These are phyloP conservation scores for Formicarius rufipectus DNA, from an alignment of 2,113 vertebrate genomes.

Conservation along the genomic window DNA sequence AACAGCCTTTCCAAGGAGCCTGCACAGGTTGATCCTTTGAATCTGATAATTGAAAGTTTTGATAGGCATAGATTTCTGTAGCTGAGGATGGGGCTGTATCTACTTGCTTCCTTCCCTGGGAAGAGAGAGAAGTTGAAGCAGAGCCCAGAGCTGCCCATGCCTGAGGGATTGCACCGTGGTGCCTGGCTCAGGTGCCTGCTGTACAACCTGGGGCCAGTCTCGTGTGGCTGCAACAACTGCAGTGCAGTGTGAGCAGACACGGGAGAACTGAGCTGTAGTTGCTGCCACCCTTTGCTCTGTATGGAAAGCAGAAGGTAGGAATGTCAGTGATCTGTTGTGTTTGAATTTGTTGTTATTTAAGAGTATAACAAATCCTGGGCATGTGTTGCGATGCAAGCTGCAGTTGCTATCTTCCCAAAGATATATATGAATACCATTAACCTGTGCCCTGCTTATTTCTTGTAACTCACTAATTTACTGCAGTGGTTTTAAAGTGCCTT, in stretches of 20 bases:
- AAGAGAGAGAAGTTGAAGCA: not conserved
- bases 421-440: not conserved
- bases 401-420: not conserved
- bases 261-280: not conserved
- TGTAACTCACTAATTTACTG: not conserved
- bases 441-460: not conserved
- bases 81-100: rapidly evolving
- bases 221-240: not conserved
- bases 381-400: not conserved
- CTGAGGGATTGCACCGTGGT: rapidly evolving
- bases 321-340: not conserved
- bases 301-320: not conserved
- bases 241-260: not conserved
- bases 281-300: not conserved
- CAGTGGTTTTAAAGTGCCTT: not conserved
- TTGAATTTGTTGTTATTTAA: not conserved
- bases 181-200: rapidly evolving
- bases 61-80: rapidly evolving
- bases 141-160: rapidly evolving
- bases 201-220: rapidly evolving
- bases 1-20: rapidly evolving
- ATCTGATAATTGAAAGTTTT: rapidly evolving
- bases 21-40: rapidly evolving
- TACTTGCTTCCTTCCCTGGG: rapidly evolving
- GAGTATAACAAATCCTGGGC: not conserved